Conservation (phyloP, 2,113 vertebrate genomes). For the Acinonyx jubatus region DNA sequence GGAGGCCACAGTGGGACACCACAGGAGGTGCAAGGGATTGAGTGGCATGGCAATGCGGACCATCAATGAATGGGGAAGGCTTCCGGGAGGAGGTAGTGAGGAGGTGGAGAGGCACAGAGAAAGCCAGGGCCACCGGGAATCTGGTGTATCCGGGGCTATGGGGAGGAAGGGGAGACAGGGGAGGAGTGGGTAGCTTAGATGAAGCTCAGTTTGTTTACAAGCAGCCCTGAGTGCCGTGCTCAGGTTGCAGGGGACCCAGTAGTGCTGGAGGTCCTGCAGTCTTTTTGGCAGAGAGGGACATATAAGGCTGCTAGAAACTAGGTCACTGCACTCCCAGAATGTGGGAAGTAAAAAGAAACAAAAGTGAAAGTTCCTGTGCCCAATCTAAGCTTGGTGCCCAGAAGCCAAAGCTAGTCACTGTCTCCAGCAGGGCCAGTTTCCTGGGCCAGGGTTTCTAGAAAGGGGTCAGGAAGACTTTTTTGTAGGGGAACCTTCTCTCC, state of each 20-base stretch:
- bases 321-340: slow-evolving; percentile 46
- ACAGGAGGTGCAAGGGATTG: not conserved
- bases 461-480: not conserved
- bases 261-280: not conserved
- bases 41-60: not conserved
- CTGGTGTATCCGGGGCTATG: not conserved
- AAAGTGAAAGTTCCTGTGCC: slow-evolving; percentile 61
- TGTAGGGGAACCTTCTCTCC: not conserved
- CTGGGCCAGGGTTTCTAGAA: not conserved
- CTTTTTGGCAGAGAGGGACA: not conserved
- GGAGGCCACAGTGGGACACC: not conserved
- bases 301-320: slow-evolving; percentile 44
- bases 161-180: not conserved
- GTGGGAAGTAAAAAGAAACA: slow-evolving; percentile 20
- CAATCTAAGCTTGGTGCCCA: not conserved
- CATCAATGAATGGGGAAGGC: not conserved
- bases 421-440: not conserved
- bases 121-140: not conserved
- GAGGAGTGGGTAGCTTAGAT: not conserved
- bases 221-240: not conserved
- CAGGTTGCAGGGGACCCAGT: not conserved
- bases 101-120: not conserved
- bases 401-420: not conserved
- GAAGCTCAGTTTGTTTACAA: not conserved
- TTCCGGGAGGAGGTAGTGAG: not conserved